Base-by-base conservation (phyloP, 1,140 invertebrate species). In the Atta cephalotes region DNA sequence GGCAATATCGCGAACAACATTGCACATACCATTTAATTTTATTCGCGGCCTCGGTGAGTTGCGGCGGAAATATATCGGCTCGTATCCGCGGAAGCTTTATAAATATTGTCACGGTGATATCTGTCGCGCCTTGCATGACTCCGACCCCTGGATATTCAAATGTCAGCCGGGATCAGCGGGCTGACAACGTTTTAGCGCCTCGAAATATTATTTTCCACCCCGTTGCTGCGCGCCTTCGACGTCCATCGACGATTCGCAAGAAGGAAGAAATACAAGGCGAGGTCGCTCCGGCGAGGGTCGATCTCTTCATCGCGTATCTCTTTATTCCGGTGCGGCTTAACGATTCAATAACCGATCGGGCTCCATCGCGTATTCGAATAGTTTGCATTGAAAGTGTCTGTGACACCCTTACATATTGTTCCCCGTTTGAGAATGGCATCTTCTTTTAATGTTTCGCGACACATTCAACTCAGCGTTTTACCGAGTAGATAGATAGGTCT, bases 301-400 rank as follows among this genome's bases (percentile, higher is more conserved):
- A 92, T 88, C 88, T 91, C 80, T 89, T 87, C 62, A 72, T 68
- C 90, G 87, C 91, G 65, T 28, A 72, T 70, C 92, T 95, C 93
- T 94, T 95, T 94, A 94, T 94, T 93, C 93, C 88, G 76, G 39
- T 79, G 74, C 51, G 92, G 93, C 93, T 95, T 95, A 95, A 95
- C 95, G 93, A 94, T 95, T 95, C 94, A 95, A 95, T 95, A 95
- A 95, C 94, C 93, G 94, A 95, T 95, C 92, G 87, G 87, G 91
- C 92, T 49, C 74, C 39, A 45, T 45, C 39, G 39, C 39, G 9
- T 51, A 92, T 92, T 88, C 89, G 62, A 81, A 53, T 92, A 93
- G 89, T 95, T 94, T 94, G 94, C 94, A 94, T 95, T 82, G 89
- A 94, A 95, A 95, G 94, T 94, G 92, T 93, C 88, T 80, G 28